Evolutionary conservation across 2,113 vertebrate species (phyloP).

Genomic region (Actenoides lindsayi): DNA sequence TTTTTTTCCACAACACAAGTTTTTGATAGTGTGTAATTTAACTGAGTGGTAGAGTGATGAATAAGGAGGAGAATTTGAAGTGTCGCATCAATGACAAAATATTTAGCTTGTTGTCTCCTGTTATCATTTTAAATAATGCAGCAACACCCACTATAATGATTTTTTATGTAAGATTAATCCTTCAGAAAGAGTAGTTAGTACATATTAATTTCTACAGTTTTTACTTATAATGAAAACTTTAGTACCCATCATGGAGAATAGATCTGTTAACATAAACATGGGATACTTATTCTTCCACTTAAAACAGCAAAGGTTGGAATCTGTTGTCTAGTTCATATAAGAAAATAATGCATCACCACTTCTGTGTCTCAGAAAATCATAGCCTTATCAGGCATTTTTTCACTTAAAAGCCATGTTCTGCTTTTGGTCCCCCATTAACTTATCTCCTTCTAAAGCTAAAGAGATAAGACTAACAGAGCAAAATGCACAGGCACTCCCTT

Average conservation of each 20-base stretch:
- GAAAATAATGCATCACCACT: not conserved
- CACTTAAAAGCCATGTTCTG: not conserved
- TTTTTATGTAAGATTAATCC: conserved; percentile 34
- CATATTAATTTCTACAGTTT: not conserved
- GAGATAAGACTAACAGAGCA: not conserved
- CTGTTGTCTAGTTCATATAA: not conserved
- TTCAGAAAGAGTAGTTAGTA: conserved; percentile 2
- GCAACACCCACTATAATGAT: conserved; percentile 39
- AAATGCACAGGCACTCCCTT: not conserved
- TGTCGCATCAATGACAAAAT: conserved; percentile 40
- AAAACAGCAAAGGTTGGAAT: not conserved
- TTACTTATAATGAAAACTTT: conserved; percentile 21
- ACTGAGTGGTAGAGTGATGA: conserved; percentile 7
- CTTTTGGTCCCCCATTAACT: not conserved
- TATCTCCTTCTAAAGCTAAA: not conserved
- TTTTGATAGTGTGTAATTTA: conserved; percentile 32
- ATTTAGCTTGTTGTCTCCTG: conserved; percentile 44
- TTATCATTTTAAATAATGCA: conserved; percentile 53
- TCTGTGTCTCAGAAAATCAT: not conserved
- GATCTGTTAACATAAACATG: conserved; percentile 26
- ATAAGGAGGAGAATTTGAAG: conserved; percentile 35
- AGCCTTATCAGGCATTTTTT: not conserved
- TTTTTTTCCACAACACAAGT: not conserved
- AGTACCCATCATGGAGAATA: not conserved
- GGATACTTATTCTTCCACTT: not conserved